phyloP scores from a whole-genome alignment of 2,797 vertebrate genomes.

The Eidolon dupreanum region DNA sequence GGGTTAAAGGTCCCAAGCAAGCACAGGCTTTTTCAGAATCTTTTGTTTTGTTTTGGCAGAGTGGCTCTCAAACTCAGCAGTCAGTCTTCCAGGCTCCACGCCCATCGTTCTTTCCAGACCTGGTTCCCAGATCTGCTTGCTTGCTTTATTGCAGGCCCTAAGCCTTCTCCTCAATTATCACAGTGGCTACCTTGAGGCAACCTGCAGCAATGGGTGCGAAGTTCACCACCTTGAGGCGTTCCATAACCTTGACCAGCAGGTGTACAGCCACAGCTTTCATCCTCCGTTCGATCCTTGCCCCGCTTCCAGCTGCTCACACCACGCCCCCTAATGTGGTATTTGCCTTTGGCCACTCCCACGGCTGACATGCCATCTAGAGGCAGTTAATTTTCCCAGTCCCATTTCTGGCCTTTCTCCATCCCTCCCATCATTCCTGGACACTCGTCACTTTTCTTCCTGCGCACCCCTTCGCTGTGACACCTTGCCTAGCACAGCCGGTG shows the following conservation, averaged over 20 bases:
- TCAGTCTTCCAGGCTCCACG: background rate
- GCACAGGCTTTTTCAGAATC: background rate
- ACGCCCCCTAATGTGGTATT: too few species aligned
- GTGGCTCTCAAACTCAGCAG: background rate
- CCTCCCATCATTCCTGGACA: background rate
- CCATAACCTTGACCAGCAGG: accelerated
- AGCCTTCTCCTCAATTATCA: accelerated
- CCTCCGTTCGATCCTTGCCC: background rate
- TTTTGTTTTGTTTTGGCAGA: background rate
- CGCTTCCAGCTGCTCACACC: background rate
- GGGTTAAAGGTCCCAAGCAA: background rate
- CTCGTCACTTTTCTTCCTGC: background rate
- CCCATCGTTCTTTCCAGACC: background rate
- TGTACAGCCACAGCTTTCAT: accelerated
- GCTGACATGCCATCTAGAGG: background rate
- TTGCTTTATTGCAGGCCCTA: accelerated
- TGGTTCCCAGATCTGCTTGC: too few species aligned
- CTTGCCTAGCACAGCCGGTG: background rate
- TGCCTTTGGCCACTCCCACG: background rate
- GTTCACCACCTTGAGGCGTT: background rate
- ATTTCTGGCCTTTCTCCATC: background rate
- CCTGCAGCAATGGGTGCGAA: background rate
- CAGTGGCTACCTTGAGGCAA: accelerated
- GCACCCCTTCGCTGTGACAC: background rate
- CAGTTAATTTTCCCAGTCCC: background rate